Evolutionary conservation across 2,113 vertebrate species (phyloP).

Genomic region (Chamaetylas fuelleborni): DNA sequence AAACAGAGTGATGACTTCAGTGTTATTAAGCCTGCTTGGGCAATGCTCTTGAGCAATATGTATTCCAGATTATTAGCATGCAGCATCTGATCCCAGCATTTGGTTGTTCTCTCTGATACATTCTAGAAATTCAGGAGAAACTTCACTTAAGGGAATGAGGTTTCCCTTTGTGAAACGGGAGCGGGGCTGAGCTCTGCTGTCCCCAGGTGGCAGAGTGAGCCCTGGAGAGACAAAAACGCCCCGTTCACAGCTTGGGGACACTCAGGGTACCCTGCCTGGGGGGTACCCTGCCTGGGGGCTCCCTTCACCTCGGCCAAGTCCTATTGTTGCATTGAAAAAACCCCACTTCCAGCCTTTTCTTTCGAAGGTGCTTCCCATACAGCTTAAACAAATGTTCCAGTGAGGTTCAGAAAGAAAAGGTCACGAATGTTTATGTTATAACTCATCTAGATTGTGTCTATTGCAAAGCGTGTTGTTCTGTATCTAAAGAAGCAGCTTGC

Average conservation of each 20-base stretch:
- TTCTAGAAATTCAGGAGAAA: not conserved
- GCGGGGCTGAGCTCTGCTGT: not conserved
- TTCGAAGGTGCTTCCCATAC: not conserved
- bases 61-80: not conserved
- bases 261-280: accelerated
- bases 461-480: not conserved
- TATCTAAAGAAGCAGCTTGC: not conserved
- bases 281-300: accelerated
- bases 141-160: not conserved
- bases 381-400: not conserved
- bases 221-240: not conserved
- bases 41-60: not conserved
- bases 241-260: accelerated
- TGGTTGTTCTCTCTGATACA: not conserved
- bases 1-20: not conserved
- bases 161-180: accelerated
- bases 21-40: not conserved
- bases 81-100: not conserved
- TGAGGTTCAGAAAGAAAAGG: not conserved
- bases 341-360: not conserved
- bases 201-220: not conserved
- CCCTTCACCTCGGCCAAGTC: not conserved
- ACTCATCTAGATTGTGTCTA: not conserved
- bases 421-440: not conserved
- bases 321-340: not conserved